Evolutionary conservation across 2,113 vertebrate species (phyloP), one percentile per base, ranked within the genome.

Genomic region (Erpornis zantholeuca): DNA sequence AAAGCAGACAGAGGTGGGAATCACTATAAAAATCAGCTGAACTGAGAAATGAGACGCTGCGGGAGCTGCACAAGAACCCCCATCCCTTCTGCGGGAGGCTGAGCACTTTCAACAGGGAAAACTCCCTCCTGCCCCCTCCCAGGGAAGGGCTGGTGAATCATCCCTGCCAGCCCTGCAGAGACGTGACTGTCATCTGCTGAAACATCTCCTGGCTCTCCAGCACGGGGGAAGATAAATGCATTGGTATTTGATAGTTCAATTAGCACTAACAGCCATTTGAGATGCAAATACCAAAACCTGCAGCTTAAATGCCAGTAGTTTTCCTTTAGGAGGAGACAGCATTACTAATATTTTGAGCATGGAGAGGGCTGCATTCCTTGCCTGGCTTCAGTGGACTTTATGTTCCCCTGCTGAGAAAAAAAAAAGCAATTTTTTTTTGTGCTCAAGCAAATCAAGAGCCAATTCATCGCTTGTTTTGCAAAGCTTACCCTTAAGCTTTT

Each of bases 261-360:
- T 44, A 88, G 68, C 42, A 31, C 4, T 68, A 86, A 52, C 69
- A 83, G 73, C 72, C 91, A 27, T 40, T 69, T 45, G 73, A 88
- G 87, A 92, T 79, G 91, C 77, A 96, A 96, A 95, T 60, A 70
- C 15, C 79, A 92, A 86, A 90, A 24, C 33, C 59, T 71, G 64
- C 18, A 69, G 82, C 52, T 88, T 83, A 92, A 88, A 91, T 47
- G 71, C 27, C 87, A 54, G 54, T 9, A 69, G 52, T 52, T 57
- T 80, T 92, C 79, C 85, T 96, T 90, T 11, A 70, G 82, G 68
- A 94, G 31, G 45, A 92, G 71, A 28, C 7, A 87, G 7, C 50
- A 50, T 29, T 49, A 33, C 49, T 61, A 60, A 69, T 76, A 80
- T 20, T 80, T 60, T 17, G 1, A 81, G 72, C 50, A 49, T 72